Percentiles rank a stretch among this genome's conserved stretches.
These are phyloP conservation scores for Augochlorella aurata DNA, from an alignment of 2,888 invertebrate species.

Conservation along the genomic window DNA sequence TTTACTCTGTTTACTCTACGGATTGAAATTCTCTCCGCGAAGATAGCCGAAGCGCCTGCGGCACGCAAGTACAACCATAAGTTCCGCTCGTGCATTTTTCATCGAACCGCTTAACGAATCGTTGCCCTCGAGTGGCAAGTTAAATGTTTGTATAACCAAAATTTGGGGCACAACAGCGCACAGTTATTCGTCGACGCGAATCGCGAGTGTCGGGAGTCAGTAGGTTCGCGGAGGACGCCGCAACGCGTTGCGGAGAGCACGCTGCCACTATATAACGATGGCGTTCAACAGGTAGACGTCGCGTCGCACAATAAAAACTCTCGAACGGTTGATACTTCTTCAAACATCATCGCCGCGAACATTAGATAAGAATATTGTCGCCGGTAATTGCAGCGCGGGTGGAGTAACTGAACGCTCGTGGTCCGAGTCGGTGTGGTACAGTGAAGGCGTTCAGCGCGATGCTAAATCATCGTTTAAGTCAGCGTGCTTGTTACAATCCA, in stretches of 20 bases:
- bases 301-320: conserved; percentile 49
- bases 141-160: not conserved
- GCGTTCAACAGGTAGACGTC: conserved; percentile 54
- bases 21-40: not conserved
- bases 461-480: not conserved
- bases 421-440: not conserved
- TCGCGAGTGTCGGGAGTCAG: not conserved
- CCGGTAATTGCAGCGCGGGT: conserved; percentile 3
- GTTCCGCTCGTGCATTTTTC: not conserved
- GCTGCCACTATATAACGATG: not conserved
- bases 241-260: conserved; percentile 3
- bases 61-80: not conserved
- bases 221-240: not conserved
- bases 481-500: not conserved
- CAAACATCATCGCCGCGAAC: conserved; percentile 36
- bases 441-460: not conserved
- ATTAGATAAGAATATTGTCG: conserved; percentile 23
- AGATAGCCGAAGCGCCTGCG: not conserved
- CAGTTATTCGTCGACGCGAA: conserved; percentile 18
- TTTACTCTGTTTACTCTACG: not conserved
- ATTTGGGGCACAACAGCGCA: not conserved
- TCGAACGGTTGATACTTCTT: conserved; percentile 40
- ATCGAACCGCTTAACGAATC: not conserved
- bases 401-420: not conserved
- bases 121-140: not conserved